Evolutionary conservation across 2,888 invertebrate species (phyloP), one percentile per base, ranked within the genome.

Genomic region (Polia nebulosa): DNA sequence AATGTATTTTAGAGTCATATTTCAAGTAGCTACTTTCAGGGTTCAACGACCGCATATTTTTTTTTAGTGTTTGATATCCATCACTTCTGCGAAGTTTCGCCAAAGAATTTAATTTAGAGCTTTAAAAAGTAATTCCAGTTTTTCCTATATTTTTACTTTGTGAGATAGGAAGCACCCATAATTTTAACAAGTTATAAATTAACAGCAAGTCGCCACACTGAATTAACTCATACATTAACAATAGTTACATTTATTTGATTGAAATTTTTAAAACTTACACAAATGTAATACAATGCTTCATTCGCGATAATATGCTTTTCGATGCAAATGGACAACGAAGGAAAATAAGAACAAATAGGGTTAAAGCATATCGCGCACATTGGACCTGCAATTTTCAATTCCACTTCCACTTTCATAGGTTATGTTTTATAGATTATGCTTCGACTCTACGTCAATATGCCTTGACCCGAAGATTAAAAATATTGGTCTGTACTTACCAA

Each of bases 211-310:
- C 73, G 53, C 36, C 63, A 69, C 41, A 71, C 41, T 55, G 49
- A 53, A 20, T 22, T 22, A 63, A 47, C 39, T 45, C 13, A 51
- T 68, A 65, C 41, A 73, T 57, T 60, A 65, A 76, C 70, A 77
- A 71, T 68, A 72, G 52, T 61, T 70, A 68, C 53, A 77, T 58
- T 45, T 55, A 67, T 70, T 55, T 60, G 22, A 69, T 63, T 68
- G 51, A 58, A 44, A 57, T 29, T 60, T 58, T 47, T 20, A 44
- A 51, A 63, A 64, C 49, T 74, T 70, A 72, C 58, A 68, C 68
- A 51, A 39, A 45, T 65, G 20, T 55, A 66, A 60, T 58, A 51
- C 52, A 41, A 52, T 62, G 49, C 51, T 63, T 66, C 58, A 65
- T 71, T 51, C 58, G 58, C 61, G 9, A 51, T 64, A 56, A 34